Percentiles rank a stretch among this genome's conserved stretches.
These are phyloP conservation scores for Calameuta idolon DNA, from an alignment of 2,888 invertebrate species.

Conservation along the genomic window DNA sequence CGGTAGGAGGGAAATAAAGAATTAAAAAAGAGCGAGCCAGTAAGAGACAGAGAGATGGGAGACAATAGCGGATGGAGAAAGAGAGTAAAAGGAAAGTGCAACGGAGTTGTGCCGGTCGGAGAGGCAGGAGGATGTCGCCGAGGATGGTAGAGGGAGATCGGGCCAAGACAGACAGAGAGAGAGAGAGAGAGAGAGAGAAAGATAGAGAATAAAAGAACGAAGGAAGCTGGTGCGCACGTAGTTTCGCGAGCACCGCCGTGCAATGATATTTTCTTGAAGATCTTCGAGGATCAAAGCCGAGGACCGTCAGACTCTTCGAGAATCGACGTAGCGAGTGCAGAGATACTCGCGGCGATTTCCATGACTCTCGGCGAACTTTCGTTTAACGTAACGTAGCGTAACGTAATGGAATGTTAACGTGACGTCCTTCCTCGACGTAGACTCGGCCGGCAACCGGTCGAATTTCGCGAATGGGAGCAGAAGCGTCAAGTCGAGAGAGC, in stretches of 20 bases:
- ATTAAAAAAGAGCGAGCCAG: no score
- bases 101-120: neutral
- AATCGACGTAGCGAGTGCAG: no score
- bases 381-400: no score
- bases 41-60: neutral
- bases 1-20: neutral
- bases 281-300: no score
- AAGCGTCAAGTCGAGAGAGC: constrained; percentile 17
- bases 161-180: constrained; percentile 18
- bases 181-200: constrained; percentile 20
- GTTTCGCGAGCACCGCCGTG: constrained; percentile 15
- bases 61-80: constrained; percentile 13
- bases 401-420: no score
- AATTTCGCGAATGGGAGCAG: constrained; percentile 18
- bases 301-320: no score
- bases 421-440: no score
- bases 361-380: no score
- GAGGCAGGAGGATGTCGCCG: neutral
- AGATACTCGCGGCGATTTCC: no score
- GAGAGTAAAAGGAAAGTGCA: constrained; percentile 18
- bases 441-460: no score
- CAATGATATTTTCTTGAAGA: neutral
- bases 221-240: neutral
- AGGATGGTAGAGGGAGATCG: constrained; percentile 15
- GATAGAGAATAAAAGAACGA: constrained; percentile 26